phyloP scores from a whole-genome alignment of 2,797 vertebrate genomes.

The Tragopan temminckii region DNA sequence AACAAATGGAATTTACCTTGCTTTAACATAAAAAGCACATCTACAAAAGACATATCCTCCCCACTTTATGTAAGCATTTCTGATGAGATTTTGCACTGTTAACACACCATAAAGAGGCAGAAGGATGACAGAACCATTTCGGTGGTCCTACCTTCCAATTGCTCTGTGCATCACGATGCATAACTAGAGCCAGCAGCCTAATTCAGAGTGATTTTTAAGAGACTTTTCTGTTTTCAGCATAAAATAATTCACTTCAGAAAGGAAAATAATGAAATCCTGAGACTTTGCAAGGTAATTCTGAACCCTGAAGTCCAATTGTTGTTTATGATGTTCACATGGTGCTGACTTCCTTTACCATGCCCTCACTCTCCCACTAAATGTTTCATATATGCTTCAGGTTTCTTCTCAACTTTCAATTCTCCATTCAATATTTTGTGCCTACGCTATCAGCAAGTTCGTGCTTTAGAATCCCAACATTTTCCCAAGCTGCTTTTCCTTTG shows the following conservation, averaged over 20 bases:
- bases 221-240: not conserved
- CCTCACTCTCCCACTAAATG: not conserved
- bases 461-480: not conserved
- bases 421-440: not conserved
- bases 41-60: not conserved
- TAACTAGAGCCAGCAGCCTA: not conserved
- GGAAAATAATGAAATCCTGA: not conserved
- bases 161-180: not conserved
- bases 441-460: not conserved
- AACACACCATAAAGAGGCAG: not conserved
- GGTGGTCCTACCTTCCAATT: not conserved
- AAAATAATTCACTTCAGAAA: not conserved
- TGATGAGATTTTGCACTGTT: not conserved
- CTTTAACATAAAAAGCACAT: not conserved
- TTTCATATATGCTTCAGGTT: not conserved
- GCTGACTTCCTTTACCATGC: not conserved
- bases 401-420: not conserved
- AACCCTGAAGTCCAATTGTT: not conserved
- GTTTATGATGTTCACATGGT: not conserved
- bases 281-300: not conserved
- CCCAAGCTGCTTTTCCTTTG: not conserved
- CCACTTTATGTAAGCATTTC: not conserved
- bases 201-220: not conserved
- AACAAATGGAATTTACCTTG: not conserved
- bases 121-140: not conserved